Evolutionary conservation across 2,113 vertebrate genomes (phyloP).

Genomic region (Hypanus sabinus): DNA sequence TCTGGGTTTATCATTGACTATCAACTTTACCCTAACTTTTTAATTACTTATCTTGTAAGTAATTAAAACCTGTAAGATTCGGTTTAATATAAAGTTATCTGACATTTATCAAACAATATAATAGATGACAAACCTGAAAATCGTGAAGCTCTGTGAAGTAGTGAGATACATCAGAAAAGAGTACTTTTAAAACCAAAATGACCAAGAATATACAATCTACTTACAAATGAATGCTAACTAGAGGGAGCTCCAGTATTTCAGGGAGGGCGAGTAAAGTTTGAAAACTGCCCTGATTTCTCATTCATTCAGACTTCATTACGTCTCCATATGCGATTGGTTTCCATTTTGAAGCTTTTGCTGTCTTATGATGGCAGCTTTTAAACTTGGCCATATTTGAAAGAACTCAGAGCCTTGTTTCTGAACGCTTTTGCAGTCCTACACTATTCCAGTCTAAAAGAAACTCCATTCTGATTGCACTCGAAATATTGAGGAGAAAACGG

Average conservation of each 20-base stretch:
- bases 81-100: neutral
- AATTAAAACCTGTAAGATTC: neutral
- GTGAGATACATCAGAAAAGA: neutral
- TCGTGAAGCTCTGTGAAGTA: neutral
- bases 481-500: neutral
- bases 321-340: neutral
- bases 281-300: neutral
- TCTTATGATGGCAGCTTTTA: neutral
- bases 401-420: neutral
- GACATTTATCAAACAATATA: neutral
- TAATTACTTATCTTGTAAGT: neutral
- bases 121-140: neutral
- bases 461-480: neutral
- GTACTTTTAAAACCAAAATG: neutral
- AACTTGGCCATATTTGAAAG: neutral
- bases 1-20: too few relatives aligned
- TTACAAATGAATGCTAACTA: neutral
- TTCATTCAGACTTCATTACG: neutral
- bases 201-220: neutral
- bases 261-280: neutral
- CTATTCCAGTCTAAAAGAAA: neutral
- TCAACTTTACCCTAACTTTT: neutral
- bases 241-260: neutral
- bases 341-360: neutral
- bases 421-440: neutral